These are phyloP conservation scores for Saccopteryx bilineata DNA, from an alignment of 2,113 vertebrate genomes.

Conservation along the genomic window DNA sequence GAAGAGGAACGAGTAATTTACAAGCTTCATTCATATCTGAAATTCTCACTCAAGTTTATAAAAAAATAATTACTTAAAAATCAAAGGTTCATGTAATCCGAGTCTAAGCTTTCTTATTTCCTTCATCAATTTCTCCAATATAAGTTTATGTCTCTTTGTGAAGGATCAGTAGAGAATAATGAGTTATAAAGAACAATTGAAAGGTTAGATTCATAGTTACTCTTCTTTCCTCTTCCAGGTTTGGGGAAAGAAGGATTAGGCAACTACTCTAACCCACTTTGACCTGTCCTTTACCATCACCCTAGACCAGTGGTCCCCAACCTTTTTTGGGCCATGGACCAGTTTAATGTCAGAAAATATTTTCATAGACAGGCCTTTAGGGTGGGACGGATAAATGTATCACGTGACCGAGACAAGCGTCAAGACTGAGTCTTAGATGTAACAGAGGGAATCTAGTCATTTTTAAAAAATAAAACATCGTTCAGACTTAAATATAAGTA, in stretches of 20 bases:
- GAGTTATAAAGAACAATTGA: neutral
- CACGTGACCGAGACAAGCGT: no score
- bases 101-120: neutral
- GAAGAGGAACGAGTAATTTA: neutral
- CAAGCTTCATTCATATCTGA: conserved; percentile 51
- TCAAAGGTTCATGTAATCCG: neutral
- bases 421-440: no score
- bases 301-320: neutral
- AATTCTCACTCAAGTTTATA: conserved; percentile 5
- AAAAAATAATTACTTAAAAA: conserved; percentile 37
- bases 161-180: neutral
- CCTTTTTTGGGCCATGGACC: no score
- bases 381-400: no score
- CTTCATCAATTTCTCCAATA: conserved; percentile 24
- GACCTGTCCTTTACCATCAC: neutral
- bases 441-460: no score
- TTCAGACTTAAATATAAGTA: no score
- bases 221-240: neutral
- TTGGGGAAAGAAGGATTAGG: neutral
- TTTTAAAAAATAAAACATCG: no score
- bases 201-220: neutral
- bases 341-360: no score
- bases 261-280: neutral
- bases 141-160: neutral
- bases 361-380: no score